phyloP scores from a whole-genome alignment of 2,797 vertebrate genomes.

The Lemur catta region DNA sequence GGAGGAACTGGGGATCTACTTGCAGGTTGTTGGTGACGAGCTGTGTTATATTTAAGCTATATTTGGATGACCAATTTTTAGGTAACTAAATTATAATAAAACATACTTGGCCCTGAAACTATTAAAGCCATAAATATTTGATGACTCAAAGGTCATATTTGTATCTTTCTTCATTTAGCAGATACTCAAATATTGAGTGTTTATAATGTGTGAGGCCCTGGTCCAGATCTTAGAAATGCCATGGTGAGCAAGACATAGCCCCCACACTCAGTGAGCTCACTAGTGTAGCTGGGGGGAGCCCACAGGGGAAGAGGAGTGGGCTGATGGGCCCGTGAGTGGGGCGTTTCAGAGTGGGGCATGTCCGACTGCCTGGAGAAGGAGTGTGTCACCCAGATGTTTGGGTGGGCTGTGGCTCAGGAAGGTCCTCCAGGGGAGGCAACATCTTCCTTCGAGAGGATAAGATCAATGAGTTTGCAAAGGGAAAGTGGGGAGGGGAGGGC shows the following conservation, averaged over 20 bases:
- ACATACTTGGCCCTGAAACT: constrained; percentile 8
- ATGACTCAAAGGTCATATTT: constrained; percentile 17
- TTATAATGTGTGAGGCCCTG: not conserved
- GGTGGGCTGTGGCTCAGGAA: not conserved
- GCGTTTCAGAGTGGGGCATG: not conserved
- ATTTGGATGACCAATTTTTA: constrained; percentile 38
- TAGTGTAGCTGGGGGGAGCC: not conserved
- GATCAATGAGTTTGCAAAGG: not conserved
- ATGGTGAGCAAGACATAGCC: not conserved
- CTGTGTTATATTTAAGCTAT: constrained; percentile 41
- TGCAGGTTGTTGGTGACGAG: not conserved
- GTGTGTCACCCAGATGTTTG: not conserved
- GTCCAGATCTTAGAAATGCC: not conserved
- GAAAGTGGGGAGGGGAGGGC: not conserved
- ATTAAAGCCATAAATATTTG: not conserved
- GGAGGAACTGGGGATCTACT: not conserved
- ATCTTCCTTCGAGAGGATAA: not conserved
- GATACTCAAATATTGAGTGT: not conserved
- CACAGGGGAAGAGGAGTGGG: rapidly evolving
- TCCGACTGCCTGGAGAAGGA: not conserved
- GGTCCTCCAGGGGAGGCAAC: not conserved
- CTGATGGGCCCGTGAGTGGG: not conserved
- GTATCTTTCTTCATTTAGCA: constrained; percentile 21
- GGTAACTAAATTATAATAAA: constrained; percentile 45
- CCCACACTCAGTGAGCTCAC: not conserved